Base-by-base conservation (phyloP, 2,888 invertebrate genomes). In the Agrypnus murinus region DNA sequence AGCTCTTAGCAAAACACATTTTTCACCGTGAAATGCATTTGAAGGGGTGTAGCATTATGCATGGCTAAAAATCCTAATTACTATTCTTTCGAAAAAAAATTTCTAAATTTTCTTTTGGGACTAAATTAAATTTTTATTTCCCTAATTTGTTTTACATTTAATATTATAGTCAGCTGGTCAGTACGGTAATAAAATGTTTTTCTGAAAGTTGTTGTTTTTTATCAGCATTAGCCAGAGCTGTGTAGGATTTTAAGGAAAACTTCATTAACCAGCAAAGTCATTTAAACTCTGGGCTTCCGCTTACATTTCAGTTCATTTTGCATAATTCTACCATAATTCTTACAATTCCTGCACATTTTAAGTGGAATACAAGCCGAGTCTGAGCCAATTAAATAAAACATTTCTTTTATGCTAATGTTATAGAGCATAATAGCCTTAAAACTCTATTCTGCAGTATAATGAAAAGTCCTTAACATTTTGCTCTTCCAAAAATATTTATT, bases 401-500 rank as follows among this genome's bases (percentile, higher is more conserved):
- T 84, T 84, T 84, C 83, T 67, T 84, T 84, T 85, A 85, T 85
- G 85, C 84, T 85, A 85, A 85, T 84, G 83, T 81, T 82, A 79
- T 80, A 81, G 79, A 81, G 82, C 82, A 84, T 84, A 84, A 84
- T 84, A 83, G 84, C 84, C 83, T 84, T 84, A 84, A 84, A 84
- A 84, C 83, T 84, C 84, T 84, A 74, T 69, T 62, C 84, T 78
- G 79, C 82, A 78, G 83, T 81, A 84, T 85, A 84, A 85, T 86
- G 84, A 83, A 85, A 86, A 85, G 85, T 85, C 85, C 86, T 86
- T 86, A 85, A 84, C 85, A 84, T 84, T 85, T 84, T 84, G 83
- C 84, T 84, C 84, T 84, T 85, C 84, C 83, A 83, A 86, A 86
- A 86, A 86, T 86, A 85, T 86, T 86, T 86, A 85, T 85, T 84